Percentiles rank a stretch among this genome's conserved stretches.
Conservation (phyloP, 2,113 vertebrate genomes). For the Phalacrocorax aristotelis region DNA sequence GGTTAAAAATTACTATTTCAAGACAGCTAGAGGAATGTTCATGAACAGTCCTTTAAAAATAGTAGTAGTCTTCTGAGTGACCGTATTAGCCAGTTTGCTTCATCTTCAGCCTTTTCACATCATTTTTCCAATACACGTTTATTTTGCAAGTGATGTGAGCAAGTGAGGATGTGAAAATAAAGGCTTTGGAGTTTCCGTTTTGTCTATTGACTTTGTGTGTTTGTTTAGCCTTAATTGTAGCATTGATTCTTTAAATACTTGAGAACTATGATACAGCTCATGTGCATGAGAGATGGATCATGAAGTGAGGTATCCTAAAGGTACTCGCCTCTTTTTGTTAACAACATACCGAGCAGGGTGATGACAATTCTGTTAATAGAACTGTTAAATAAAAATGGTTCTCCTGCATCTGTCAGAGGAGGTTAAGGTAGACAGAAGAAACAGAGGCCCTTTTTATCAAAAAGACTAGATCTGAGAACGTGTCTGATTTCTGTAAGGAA, state of each 20-base stretch:
- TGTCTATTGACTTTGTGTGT: background rate
- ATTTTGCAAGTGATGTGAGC: background rate
- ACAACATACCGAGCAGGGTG: background rate
- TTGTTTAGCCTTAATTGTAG: background rate
- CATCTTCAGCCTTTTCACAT: background rate
- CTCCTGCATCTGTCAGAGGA: background rate
- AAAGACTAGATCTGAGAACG: background rate
- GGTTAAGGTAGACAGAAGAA: background rate
- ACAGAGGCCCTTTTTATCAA: background rate
- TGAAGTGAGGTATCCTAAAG: background rate
- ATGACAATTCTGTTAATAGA: background rate
- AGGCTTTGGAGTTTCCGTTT: background rate
- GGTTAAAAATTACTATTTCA: background rate
- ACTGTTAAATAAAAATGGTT: background rate
- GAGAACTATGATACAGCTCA: rapidly evolving
- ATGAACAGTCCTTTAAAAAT: background rate
- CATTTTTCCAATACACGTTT: background rate
- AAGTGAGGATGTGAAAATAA: background rate
- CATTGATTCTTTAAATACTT: background rate
- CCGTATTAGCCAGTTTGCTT: background rate
- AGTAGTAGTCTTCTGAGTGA: background rate
- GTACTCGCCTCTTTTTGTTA: background rate
- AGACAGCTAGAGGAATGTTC: background rate
- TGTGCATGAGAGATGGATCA: background rate
- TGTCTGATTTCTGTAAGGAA: background rate